These are phyloP conservation scores for Ctenochaetus hawaiiensis DNA, from an alignment of 2,797 vertebrate genomes.

Conservation along the genomic window DNA sequence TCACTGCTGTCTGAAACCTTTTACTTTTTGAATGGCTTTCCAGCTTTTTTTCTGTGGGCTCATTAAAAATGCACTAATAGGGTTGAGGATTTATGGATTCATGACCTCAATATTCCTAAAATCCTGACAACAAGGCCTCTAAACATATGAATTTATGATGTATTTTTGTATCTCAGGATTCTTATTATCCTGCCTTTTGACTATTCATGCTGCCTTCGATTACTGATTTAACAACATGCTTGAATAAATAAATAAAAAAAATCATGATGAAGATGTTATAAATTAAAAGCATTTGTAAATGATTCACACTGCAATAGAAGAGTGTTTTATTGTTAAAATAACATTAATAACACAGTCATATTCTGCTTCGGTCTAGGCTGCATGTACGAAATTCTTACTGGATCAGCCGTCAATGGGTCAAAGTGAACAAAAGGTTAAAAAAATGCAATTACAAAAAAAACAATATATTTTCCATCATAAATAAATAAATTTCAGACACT, in stretches of 20 bases:
- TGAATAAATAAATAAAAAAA: neutral
- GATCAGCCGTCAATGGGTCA: constrained; percentile 75
- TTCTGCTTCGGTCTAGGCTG: constrained; percentile 77
- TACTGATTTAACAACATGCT: neutral
- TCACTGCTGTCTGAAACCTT: no score
- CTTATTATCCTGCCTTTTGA: neutral
- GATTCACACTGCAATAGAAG: constrained; percentile 73
- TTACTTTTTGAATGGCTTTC: no score
- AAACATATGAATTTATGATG: neutral
- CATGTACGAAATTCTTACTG: constrained; percentile 77
- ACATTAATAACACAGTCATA: constrained; percentile 85
- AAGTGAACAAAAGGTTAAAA: constrained; percentile 71
- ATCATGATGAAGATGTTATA: neutral
- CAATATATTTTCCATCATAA: constrained; percentile 84
- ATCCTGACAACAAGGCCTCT: neutral
- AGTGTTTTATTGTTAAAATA: constrained; percentile 89
- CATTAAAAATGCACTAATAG: no score
- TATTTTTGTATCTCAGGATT: constrained; percentile 10
- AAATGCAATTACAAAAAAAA: constrained; percentile 79
- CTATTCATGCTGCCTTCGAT: constrained; percentile 10
- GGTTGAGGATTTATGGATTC: neutral
- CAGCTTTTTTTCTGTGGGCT: no score
- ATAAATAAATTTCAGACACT: constrained; percentile 86
- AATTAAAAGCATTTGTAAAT: constrained; percentile 30
- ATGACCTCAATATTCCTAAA: neutral